phyloP scores from a whole-genome alignment of 1,140 invertebrate genomes.

The Papilio aristodemus region DNA sequence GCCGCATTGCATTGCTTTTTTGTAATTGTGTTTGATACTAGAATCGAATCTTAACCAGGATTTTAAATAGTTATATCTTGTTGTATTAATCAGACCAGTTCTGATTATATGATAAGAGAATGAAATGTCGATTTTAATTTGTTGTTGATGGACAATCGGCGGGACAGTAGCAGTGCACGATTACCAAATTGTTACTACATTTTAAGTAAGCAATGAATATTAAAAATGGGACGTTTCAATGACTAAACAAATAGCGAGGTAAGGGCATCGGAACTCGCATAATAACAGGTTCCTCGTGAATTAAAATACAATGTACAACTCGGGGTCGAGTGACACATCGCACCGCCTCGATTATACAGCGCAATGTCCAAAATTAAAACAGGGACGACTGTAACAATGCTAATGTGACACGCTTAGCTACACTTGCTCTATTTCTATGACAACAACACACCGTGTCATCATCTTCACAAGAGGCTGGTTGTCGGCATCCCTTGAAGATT shows the following conservation, averaged over 20 bases:
- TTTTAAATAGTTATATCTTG: too few relatives aligned
- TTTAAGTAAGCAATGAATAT: slow-evolving; percentile 35
- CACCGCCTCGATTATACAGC: slow-evolving; percentile 54
- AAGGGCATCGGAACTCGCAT: slow-evolving; percentile 54
- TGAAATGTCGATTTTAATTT: not conserved
- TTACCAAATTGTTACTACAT: slow-evolving; percentile 20
- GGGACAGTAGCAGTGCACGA: not conserved
- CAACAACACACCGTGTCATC: not conserved
- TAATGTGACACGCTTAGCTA: slow-evolving; percentile 32
- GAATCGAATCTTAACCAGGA: not conserved
- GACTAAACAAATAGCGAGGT: slow-evolving; percentile 48
- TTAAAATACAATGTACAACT: slow-evolving; percentile 59
- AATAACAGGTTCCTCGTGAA: slow-evolving; percentile 45
- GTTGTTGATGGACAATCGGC: not conserved
- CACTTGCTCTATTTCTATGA: slow-evolving; percentile 21
- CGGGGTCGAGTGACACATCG: slow-evolving; percentile 57
- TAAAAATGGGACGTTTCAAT: slow-evolving; percentile 41
- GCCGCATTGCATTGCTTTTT: not conserved
- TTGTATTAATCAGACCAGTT: too few relatives aligned
- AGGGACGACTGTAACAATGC: slow-evolving; percentile 45
- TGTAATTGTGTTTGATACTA: not conserved
- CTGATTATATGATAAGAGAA: too few relatives aligned
- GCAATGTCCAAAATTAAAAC: slow-evolving; percentile 49
- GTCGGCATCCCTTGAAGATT: not conserved
- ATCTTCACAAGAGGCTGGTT: too few relatives aligned